Percentiles rank a stretch among this genome's conserved stretches.
Conservation (phyloP, 2,797 vertebrate species). For the Sarcophilus harrisii region DNA sequence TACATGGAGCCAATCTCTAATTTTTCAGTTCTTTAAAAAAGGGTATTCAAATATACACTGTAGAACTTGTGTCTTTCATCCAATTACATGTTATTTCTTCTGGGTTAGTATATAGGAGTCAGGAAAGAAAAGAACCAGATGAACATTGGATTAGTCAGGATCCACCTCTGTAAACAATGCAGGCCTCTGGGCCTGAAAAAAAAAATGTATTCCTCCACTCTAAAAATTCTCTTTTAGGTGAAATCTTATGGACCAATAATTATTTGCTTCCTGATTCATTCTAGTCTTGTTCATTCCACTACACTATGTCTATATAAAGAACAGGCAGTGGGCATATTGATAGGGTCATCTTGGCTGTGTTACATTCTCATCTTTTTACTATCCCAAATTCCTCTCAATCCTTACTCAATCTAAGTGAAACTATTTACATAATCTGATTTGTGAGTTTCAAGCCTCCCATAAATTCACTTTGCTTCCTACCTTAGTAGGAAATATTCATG, state of each 20-base stretch:
- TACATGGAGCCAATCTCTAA: neutral
- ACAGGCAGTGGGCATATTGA: neutral
- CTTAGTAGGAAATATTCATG: neutral
- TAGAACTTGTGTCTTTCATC: neutral
- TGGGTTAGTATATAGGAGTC: neutral
- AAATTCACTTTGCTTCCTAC: neutral
- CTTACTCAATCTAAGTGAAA: neutral
- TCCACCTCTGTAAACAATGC: neutral
- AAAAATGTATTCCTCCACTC: neutral
- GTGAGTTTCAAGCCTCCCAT: neutral
- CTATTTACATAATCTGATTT: neutral
- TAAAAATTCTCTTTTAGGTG: neutral
- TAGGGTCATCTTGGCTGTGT: neutral
- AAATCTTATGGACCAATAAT: neutral
- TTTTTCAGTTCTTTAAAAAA: neutral
- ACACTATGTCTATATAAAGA: neutral
- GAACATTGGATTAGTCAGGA: neutral
- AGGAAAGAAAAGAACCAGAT: neutral
- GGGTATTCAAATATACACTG: neutral
- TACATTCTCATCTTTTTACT: neutral
- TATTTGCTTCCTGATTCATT: neutral
- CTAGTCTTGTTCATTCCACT: neutral
- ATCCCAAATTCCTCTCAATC: neutral
- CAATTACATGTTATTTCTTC: neutral
- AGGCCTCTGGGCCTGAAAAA: neutral